A percentile compares a stretch with the other conserved stretches of the same genome.
Evolutionary conservation across 2,797 vertebrate species (phyloP).

Genomic region (Manis javanica): DNA sequence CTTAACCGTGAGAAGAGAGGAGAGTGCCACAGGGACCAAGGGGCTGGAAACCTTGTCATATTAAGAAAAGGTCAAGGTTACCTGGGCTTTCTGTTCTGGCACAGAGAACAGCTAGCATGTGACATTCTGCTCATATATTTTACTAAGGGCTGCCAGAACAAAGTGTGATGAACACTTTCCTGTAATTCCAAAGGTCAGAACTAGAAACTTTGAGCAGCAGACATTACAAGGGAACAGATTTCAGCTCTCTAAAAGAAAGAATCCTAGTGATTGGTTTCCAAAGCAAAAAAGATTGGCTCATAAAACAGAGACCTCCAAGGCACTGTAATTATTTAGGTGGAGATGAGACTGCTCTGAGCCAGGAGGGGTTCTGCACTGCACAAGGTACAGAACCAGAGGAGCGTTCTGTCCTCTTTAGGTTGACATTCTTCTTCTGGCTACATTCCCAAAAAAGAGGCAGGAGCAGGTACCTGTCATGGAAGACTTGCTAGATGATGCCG

Average conservation of each 20-base stretch:
- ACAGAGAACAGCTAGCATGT: background rate
- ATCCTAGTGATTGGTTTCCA: background rate
- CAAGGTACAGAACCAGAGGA: background rate
- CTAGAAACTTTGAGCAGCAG: background rate
- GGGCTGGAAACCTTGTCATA: background rate
- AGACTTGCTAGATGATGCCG: slow-evolving; percentile 85
- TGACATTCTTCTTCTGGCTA: background rate
- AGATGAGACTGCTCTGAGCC: background rate
- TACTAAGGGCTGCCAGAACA: background rate
- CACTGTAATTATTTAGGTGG: background rate
- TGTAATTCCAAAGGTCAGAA: background rate
- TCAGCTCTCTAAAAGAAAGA: background rate
- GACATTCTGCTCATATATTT: background rate
- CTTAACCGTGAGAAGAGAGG: background rate
- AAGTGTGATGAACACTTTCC: background rate
- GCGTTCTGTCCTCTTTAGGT: background rate
- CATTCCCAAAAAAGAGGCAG: background rate
- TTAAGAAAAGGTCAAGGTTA: background rate
- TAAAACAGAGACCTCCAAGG: background rate
- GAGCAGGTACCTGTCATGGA: slow-evolving; percentile 86
- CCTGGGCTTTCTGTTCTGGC: no score
- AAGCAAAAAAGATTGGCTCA: background rate
- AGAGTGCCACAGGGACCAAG: background rate
- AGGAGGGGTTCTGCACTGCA: background rate
- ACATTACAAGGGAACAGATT: background rate